Conservation (phyloP, 2,113 vertebrate species). For the Calonectris borealis region DNA sequence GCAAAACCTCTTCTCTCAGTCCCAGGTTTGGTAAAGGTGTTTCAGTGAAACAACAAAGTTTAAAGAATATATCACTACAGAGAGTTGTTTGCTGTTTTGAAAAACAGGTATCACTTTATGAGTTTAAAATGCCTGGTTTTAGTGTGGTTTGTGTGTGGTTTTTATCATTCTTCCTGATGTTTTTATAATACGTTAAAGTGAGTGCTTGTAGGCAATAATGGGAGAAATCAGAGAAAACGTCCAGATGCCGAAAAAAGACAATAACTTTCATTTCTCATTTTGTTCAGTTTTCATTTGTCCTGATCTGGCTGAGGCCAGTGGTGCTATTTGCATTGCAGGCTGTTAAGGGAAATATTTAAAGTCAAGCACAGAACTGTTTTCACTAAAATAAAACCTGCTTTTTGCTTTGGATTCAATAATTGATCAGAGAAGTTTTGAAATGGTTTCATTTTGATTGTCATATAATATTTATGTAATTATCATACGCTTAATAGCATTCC, state of each 20-base stretch:
- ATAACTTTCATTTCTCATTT: neutral
- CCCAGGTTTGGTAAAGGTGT: neutral
- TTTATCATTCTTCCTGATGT: neutral
- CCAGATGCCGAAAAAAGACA: neutral
- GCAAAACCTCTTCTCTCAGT: neutral
- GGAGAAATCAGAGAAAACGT: neutral
- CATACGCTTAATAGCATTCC: neutral
- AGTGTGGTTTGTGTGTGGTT: neutral
- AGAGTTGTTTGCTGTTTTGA: neutral
- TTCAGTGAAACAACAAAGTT: neutral
- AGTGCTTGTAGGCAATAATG: neutral
- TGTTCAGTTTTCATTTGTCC: neutral
- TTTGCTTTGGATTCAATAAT: neutral
- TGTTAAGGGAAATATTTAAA: neutral
- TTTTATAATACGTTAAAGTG: neutral
- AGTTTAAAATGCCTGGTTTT: neutral
- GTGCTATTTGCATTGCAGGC: neutral
- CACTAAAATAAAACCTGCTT: neutral
- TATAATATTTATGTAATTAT: neutral
- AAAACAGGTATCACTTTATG: neutral
- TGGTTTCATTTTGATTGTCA: neutral
- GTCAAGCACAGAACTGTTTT: neutral
- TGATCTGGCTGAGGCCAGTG: neutral
- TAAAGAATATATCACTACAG: neutral
- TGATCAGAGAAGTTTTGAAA: neutral